A percentile compares a stretch with the other conserved stretches of the same genome.
Conservation (phyloP, 1,140 invertebrate genomes). For the Acromyrmex heyeri region DNA sequence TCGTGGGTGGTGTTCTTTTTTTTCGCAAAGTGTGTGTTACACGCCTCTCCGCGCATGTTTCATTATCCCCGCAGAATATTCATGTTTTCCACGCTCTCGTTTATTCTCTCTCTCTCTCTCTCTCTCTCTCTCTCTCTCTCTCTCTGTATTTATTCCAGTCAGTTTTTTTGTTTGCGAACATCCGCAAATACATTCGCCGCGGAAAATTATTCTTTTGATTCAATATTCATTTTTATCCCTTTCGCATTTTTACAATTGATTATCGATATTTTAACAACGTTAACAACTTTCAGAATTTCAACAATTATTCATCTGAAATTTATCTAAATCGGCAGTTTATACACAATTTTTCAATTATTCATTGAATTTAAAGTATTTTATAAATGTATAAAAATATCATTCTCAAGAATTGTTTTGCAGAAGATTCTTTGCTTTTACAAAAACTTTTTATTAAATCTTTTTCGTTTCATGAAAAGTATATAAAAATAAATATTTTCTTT, state of each 20-base stretch:
- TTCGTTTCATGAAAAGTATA: background rate
- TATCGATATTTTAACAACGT: slow-evolving; percentile 12
- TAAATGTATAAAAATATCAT: background rate
- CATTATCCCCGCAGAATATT: slow-evolving; percentile 52
- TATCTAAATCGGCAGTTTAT: background rate
- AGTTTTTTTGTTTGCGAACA: slow-evolving; percentile 39
- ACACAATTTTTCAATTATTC: slow-evolving; percentile 22
- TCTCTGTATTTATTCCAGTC: slow-evolving; percentile 16
- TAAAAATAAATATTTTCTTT: background rate
- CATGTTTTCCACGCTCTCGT: slow-evolving; percentile 40
- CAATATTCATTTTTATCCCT: slow-evolving; percentile 1
- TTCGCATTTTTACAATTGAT: slow-evolving; percentile 11
- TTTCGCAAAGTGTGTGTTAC: slow-evolving; percentile 29
- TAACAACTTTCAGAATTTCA: slow-evolving; percentile 12
- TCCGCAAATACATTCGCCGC: slow-evolving; percentile 26
- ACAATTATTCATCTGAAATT: slow-evolving; percentile 3
- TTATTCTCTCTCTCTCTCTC: slow-evolving; percentile 3
- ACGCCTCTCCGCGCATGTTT: background rate
- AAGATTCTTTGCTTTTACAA: background rate
- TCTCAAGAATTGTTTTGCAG: background rate
- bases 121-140: background rate
- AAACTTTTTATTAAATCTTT: background rate
- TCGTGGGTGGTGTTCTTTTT: slow-evolving; percentile 38
- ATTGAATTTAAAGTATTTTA: background rate
- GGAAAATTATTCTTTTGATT: slow-evolving; percentile 34